A percentile compares a stretch with the other conserved stretches of the same genome.
These are phyloP conservation scores for Rhagologus leucostigma DNA, from an alignment of 2,113 vertebrate species.

Conservation along the genomic window DNA sequence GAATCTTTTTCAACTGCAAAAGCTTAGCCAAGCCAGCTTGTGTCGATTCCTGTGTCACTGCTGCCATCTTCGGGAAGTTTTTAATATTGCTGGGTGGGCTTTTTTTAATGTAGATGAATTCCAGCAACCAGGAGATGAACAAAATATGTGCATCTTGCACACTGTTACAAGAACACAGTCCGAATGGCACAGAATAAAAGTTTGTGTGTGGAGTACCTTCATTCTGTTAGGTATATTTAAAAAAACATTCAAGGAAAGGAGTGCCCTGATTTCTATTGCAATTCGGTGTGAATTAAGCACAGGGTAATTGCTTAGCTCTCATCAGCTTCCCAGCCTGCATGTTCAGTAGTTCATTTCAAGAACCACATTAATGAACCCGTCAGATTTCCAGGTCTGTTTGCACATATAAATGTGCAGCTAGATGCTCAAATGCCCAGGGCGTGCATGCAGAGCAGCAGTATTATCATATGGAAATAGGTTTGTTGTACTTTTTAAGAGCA, in stretches of 20 bases:
- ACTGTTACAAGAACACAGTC: neutral
- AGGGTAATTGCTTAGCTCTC: neutral
- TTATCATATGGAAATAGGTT: conserved; percentile 46
- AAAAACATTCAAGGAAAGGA: neutral
- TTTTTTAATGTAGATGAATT: neutral
- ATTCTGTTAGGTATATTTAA: neutral
- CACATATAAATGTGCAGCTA: conserved; percentile 15
- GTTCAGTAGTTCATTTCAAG: neutral
- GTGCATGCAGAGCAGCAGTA: neutral
- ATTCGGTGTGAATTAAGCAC: neutral
- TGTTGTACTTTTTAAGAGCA: neutral
- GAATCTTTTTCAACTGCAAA: neutral
- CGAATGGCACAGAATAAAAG: neutral
- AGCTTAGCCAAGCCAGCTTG: neutral
- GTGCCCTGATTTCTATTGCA: neutral
- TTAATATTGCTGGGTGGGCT: neutral
- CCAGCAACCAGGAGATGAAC: neutral
- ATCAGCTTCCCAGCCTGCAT: neutral
- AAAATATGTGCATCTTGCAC: neutral
- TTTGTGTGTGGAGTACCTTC: neutral
- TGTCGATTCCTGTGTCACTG: conserved; percentile 1
- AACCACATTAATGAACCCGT: neutral
- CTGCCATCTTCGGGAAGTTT: conserved; percentile 69
- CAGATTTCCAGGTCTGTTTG: conserved; percentile 39
- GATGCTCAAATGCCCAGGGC: conserved; percentile 32